Base-by-base conservation (phyloP, 1,140 invertebrate genomes). In the Papilio polyxenes region DNA sequence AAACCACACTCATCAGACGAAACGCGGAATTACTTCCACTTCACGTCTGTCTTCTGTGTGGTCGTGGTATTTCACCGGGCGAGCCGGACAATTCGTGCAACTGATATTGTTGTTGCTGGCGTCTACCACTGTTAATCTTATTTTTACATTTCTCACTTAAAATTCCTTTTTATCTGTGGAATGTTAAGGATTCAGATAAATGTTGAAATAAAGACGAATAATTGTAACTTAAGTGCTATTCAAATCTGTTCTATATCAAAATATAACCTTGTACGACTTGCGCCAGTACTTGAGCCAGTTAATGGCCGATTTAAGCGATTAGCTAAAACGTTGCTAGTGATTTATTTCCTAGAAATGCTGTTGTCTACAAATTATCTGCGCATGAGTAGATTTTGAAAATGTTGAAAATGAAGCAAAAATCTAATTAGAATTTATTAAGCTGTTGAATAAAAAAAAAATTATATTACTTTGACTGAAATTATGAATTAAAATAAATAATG, bases 221-320 rank as follows among this genome's bases (percentile, higher is more conserved):
- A 59, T 59, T n/a, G 56, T 59, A n/a, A 7, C 56, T 59, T n/a
- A 59, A 59, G 13, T 59, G 56, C 3, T 59, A 59, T 59, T 59
- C 56, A 59, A 59, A 59, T 59, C 15, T 59, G 56, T 59, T 59
- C n/a, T 59, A 59, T 59, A 59, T 59, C 56, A 59, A 59, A 59
- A 59, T 59, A 59, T 17, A 59, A n/a, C 56, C 17, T 59, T n/a
- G 56, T 53, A 15, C 10, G 10, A 53, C 51, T 53, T 10, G 51
- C 10, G 51, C 51, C 10, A 53, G 51, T 59, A 59, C 56, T 59
- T 59, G 56, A 59, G 15, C 56, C 56, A 59, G 56, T 59, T 59
- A 59, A 59, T 59, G 56, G 56, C 56, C n/a, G 56, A 59, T 59
- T n/a, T 59, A 11, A 59, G 56, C 56, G 56, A 59, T 59, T 59